phyloP scores from a whole-genome alignment of 2,888 invertebrate species.

The Lithophane socia region DNA sequence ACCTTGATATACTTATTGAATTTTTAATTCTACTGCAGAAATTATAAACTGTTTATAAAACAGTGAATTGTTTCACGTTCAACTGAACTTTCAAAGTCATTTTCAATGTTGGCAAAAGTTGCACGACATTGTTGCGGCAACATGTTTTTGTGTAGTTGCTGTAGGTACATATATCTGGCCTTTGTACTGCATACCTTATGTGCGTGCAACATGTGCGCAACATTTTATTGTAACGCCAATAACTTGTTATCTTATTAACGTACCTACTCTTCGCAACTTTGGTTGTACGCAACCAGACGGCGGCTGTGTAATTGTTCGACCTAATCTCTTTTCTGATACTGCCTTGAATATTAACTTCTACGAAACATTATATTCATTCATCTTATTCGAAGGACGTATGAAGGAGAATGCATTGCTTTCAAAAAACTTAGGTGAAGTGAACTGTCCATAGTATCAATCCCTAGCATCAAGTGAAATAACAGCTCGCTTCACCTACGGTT shows the following conservation, averaged over 20 bases:
- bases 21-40: background rate
- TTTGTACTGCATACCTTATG: background rate
- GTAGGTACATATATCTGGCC: too few relatives aligned
- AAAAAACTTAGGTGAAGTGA: too few relatives aligned
- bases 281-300: background rate
- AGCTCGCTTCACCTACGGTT: too few relatives aligned
- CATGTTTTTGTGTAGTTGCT: constrained; percentile 1
- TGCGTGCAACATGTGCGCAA: background rate
- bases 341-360: background rate
- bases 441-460: too few relatives aligned
- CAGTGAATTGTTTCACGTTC: too few relatives aligned
- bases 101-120: background rate
- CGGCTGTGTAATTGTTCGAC: background rate
- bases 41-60: background rate
- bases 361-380: background rate
- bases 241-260: background rate
- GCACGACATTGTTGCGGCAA: background rate
- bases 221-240: background rate
- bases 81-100: background rate
- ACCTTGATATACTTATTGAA: background rate
- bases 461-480: too few relatives aligned
- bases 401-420: too few relatives aligned
- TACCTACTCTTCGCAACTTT: too few relatives aligned
- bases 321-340: background rate
- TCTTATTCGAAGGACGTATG: rapidly evolving